Conservation (phyloP, 2,888 invertebrate species). For the Enchytraeus crypticus region DNA sequence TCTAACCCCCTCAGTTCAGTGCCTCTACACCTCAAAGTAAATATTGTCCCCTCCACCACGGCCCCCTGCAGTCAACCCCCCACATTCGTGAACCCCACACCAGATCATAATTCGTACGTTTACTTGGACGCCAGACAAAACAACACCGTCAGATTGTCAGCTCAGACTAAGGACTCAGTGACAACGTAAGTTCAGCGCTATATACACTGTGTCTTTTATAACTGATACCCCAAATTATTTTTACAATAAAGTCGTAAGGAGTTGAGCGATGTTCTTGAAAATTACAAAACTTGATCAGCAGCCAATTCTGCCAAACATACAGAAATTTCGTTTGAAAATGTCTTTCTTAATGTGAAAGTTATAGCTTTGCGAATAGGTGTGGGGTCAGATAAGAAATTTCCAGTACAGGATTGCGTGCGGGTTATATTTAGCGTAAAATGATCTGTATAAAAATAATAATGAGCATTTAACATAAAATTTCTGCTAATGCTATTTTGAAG, state of each 20-base stretch:
- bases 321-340: too few species aligned
- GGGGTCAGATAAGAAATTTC: too few species aligned
- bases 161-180: neutral
- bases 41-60: neutral
- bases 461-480: too few species aligned
- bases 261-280: neutral
- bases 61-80: neutral
- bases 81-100: neutral
- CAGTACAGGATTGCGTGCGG: too few species aligned
- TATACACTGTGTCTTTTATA: neutral
- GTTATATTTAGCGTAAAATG: too few species aligned
- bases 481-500: too few species aligned
- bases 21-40: neutral
- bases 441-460: too few species aligned
- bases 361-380: too few species aligned
- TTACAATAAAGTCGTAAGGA: too few species aligned
- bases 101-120: neutral
- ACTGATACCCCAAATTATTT: too few species aligned
- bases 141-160: neutral
- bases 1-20: slow-evolving; percentile 4
- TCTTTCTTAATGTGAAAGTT: too few species aligned
- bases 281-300: neutral
- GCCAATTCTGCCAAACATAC: too few species aligned
- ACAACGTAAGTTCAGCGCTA: neutral
- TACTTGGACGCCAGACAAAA: neutral